Conservation (phyloP, 2,888 invertebrate genomes). For the Amphipoea oculea region DNA sequence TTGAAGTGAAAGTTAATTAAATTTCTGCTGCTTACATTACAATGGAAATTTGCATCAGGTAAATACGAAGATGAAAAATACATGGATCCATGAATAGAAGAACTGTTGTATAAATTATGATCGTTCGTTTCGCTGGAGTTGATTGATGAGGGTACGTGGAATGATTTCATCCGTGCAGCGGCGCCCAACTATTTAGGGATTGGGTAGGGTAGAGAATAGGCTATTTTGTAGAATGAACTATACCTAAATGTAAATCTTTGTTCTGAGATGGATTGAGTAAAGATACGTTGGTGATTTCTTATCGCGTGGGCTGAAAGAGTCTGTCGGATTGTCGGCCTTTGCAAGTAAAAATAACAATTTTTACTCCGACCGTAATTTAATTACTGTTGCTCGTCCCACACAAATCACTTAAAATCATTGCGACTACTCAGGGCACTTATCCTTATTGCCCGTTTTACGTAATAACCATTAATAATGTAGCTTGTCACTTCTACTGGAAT, state of each 20-base stretch:
- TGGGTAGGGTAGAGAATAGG: conserved; percentile 34
- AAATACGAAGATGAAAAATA: conserved; percentile 71
- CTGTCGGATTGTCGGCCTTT: not conserved
- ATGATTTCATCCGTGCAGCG: conserved; percentile 60
- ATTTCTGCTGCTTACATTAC: conserved; percentile 85
- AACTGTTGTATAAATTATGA: conserved; percentile 64
- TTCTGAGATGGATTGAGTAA: conserved; percentile 48
- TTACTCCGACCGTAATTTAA: not conserved
- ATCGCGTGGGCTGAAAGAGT: not conserved
- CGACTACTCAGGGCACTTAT: conserved; percentile 5
- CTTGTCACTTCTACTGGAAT: not conserved
- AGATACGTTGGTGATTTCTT: conserved; percentile 31
- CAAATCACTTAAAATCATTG: conserved; percentile 19
- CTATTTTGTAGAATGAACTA: conserved; percentile 49
- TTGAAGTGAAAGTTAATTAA: conserved; percentile 87
- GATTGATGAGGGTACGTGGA: conserved; percentile 67
- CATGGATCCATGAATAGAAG: conserved; percentile 47
- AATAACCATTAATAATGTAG: not conserved
- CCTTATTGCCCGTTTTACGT: not conserved
- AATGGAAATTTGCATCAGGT: conserved; percentile 82
- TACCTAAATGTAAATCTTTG: conserved; percentile 58
- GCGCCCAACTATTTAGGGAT: conserved; percentile 55
- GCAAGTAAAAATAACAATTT: conserved; percentile 16
- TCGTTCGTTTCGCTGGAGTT: conserved; percentile 57
- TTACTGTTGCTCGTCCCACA: not conserved